Base-by-base conservation (phyloP, 2,797 vertebrate species). In the Melanogrammus aeglefinus region DNA sequence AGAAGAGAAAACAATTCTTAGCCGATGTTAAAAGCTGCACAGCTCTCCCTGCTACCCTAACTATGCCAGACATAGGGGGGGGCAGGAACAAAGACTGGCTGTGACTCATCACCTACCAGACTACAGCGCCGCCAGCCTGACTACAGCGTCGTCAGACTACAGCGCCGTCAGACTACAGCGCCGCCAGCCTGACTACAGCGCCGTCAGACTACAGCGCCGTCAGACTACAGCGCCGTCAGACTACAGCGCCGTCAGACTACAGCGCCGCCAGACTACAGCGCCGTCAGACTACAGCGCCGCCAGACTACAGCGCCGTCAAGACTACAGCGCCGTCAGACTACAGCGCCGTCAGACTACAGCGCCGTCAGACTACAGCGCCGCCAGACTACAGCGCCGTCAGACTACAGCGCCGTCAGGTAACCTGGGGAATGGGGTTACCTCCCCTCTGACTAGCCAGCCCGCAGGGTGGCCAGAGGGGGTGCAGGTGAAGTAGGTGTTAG, bases 391-490 rank as follows among this genome's bases (percentile, higher is more conserved):
- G n/a, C n/a, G n/a, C n/a, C n/a, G n/a, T n/a, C 88, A 85, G 78
- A 87, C 77, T 86, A 89, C 85, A 84, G 88, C 85, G 81, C 76
- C 57, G 27, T 66, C 74, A 83, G 83, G n/a, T n/a, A n/a, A n/a
- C n/a, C n/a, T n/a, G 81, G 79, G 78, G 77, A 90, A 90, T 93
- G 87, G 69, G 80, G 89, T 93, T 93, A 92, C 90, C 79, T 39
- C 84, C 31, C 47, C 73, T 35, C 70, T 85, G 79, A 86, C 85
- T 86, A 85, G 86, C 82, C 83, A 88, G 84, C 85, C 91, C 80
- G 80, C 57, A 66, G 57, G 57, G n/a, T n/a, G 57, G n/a, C n/a
- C 57, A 57, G 51, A n/a, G n/a, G 57, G 27, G n/a, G n/a, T 9
- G 57, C n/a, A 27, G 57, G 21, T 14, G 85, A 81, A 81, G 77